phyloP scores from a whole-genome alignment of 2,113 vertebrate genomes.

The human (Homo sapiens) region GRCh38 chr2:175171501-175172000 shows the following conservation, averaged over 20 bases:
- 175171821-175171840: neutral
- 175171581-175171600: neutral
- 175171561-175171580: neutral
- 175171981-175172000: neutral
- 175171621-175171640: conserved; percentile 2
- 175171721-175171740: neutral
- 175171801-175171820: neutral
- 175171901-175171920: neutral
- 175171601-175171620: neutral
- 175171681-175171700: conserved; percentile 15
- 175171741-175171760: neutral
- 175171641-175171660: neutral
- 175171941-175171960: neutral
- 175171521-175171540: neutral
- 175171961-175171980: neutral
- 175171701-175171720: neutral
- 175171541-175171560: neutral
- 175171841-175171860: neutral
- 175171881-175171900: neutral
- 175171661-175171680: neutral
- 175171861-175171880: neutral
- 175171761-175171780: neutral
- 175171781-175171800: neutral
- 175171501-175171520: neutral
- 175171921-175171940: conserved; percentile 17